Base-by-base conservation (phyloP, 2,888 invertebrate genomes). In the Ferrisia virgata region DNA sequence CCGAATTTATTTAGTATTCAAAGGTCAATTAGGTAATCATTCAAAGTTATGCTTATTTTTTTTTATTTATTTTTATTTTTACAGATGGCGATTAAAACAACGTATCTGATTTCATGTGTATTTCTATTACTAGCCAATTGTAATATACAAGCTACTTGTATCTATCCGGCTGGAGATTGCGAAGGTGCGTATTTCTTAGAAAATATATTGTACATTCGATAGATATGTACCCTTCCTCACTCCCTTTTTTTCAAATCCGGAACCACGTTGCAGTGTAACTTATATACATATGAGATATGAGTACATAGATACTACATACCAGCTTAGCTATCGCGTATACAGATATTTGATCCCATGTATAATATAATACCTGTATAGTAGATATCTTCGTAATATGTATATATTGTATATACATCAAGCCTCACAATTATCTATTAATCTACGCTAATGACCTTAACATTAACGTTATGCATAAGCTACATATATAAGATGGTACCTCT, bases 11-110 rank as follows among this genome's bases (percentile, higher is more conserved):
- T 47, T 47, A 18, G 4, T n/a, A 72, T 72, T 28, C 72, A 72
- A 72, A 72, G 72, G 72, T 72, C 72, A 72, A 72, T 72, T 72
- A 33, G 33, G 33, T 72, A 72, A 72, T 72, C 72, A 18, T 72
- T 72, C 33, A 31, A 1, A 5, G 4, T 5, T 31, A 25, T 25
- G 13, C 28, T 11, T 64, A 25, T 28, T 11, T 15, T 13, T 1
- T 11, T 9, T 15, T 28, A n/a, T 64, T 28, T 33, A 6, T 33
- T 6, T 72, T 22, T 31, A 6, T 31, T 31, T 72, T 72, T 33
- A 36, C 72, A 72, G 72, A 72, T 72, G 72, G 18, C 72, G 33
- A 72, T 33, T 33, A 33, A 72, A 72, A 28, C 64, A 13, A 72
- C 33, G 33, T 31, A 72, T 64, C 58, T 72, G 72, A 33, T 72